A percentile compares a stretch with the other conserved stretches of the same genome.
Evolutionary conservation across 2,113 vertebrate genomes (phyloP).

Genomic region (Panthera leo): DNA sequence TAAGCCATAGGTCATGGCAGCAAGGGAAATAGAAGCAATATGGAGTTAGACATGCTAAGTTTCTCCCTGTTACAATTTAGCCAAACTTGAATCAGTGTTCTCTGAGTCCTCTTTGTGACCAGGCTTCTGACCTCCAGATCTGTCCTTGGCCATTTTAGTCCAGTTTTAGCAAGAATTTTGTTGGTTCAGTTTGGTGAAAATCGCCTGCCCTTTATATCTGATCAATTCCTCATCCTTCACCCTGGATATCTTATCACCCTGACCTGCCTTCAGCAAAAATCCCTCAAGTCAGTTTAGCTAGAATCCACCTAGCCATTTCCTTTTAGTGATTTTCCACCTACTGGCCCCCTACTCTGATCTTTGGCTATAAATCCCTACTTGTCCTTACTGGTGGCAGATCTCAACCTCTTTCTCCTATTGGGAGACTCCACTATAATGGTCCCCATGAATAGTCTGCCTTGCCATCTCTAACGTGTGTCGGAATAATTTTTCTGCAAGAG

Average conservation of each 20-base stretch:
- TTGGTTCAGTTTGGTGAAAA: not conserved
- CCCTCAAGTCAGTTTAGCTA: not conserved
- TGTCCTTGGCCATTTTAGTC: not conserved
- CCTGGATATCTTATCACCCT: not conserved
- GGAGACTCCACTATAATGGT: not conserved
- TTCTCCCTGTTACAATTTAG: not conserved
- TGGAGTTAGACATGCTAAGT: not conserved
- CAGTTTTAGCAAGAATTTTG: not conserved
- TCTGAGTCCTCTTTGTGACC: not conserved
- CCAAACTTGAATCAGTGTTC: not conserved
- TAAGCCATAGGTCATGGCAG: not conserved
- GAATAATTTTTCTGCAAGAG: not conserved
- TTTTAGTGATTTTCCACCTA: not conserved
- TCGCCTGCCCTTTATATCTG: not conserved
- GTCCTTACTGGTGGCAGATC: not conserved
- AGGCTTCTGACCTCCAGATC: not conserved
- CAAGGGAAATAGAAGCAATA: not conserved
- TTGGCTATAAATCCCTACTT: not conserved
- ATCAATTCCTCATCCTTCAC: not conserved
- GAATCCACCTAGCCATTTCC: not conserved
- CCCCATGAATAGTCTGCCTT: not conserved
- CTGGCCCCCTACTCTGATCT: not conserved
- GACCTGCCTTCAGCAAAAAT: not conserved
- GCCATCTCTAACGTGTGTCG: not conserved
- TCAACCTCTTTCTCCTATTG: not conserved